Evolutionary conservation across 2,888 invertebrate genomes (phyloP).

Genomic region (Drosophila histrio): DNA sequence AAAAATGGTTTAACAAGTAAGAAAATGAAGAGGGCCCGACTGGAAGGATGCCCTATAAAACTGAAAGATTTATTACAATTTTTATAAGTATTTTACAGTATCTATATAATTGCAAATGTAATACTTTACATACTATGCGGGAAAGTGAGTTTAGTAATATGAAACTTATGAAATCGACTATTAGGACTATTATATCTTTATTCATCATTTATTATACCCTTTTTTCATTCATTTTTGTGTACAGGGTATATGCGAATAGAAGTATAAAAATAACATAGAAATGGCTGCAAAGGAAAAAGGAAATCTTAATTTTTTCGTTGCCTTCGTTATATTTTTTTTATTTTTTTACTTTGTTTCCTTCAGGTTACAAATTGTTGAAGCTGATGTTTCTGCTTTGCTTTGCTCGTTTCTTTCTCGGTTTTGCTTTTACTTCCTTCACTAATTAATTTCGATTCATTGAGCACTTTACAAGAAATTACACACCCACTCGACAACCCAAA

Average conservation of each 20-base stretch:
- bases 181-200: too few relatives aligned
- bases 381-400: slow-evolving; percentile 45
- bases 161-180: too few relatives aligned
- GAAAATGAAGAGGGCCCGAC: background rate
- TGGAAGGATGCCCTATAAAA: background rate
- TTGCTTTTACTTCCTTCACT: slow-evolving; percentile 66
- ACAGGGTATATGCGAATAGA: slow-evolving; percentile 9
- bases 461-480: slow-evolving; percentile 77
- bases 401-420: slow-evolving; percentile 36
- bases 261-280: slow-evolving; percentile 31
- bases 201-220: background rate
- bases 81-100: too few relatives aligned
- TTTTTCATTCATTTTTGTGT: background rate
- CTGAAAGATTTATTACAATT: too few relatives aligned
- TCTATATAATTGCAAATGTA: too few relatives aligned
- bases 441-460: slow-evolving; percentile 82
- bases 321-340: too few relatives aligned
- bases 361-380: slow-evolving; percentile 72
- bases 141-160: too few relatives aligned
- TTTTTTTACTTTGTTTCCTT: slow-evolving; percentile 72
- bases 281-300: slow-evolving; percentile 58
- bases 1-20: background rate
- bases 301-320: slow-evolving; percentile 66
- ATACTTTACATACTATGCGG: too few relatives aligned
- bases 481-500: slow-evolving; percentile 53